Percentiles rank a stretch among this genome's conserved stretches.
Evolutionary conservation across 1,140 invertebrate genomes (phyloP).

Genomic region (Sipha flava): DNA sequence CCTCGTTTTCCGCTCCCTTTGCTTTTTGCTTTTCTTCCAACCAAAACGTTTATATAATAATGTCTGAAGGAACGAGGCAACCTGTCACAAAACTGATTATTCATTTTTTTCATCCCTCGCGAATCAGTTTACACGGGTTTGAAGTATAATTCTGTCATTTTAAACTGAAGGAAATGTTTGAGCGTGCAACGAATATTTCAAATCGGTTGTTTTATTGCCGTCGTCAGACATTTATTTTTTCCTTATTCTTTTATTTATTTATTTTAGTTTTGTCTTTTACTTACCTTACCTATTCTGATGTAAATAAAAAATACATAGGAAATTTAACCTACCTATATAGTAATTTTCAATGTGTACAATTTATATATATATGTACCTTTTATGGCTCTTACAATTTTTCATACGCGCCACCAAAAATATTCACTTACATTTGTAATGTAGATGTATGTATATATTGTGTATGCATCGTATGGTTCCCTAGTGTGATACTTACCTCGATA

Average conservation of each 20-base stretch:
- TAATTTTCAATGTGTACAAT: not conserved
- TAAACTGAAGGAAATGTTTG: not conserved
- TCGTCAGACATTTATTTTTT: not conserved
- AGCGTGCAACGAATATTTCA: constrained; percentile 16
- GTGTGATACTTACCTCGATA: not conserved
- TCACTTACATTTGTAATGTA: not conserved
- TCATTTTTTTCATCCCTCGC: constrained; percentile 4
- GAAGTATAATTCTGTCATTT: constrained; percentile 13
- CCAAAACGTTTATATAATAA: constrained; percentile 4
- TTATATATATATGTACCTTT: not conserved
- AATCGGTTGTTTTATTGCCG: not conserved
- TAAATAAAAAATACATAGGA: not conserved
- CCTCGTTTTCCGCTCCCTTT: not conserved
- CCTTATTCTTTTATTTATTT: not conserved
- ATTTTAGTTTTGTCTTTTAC: not conserved
- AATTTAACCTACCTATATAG: not conserved
- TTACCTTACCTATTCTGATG: not conserved
- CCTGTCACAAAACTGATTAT: constrained; percentile 12
- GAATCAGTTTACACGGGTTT: constrained; percentile 11
- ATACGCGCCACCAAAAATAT: not conserved
- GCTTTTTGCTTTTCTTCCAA: not conserved
- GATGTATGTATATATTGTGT: not conserved
- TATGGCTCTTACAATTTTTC: not conserved
- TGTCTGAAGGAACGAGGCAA: not conserved
- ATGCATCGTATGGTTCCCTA: not conserved